Evolutionary conservation across 2,113 vertebrate species (phyloP), one percentile per base, ranked within the genome.

Genomic region (Perca flavescens): DNA sequence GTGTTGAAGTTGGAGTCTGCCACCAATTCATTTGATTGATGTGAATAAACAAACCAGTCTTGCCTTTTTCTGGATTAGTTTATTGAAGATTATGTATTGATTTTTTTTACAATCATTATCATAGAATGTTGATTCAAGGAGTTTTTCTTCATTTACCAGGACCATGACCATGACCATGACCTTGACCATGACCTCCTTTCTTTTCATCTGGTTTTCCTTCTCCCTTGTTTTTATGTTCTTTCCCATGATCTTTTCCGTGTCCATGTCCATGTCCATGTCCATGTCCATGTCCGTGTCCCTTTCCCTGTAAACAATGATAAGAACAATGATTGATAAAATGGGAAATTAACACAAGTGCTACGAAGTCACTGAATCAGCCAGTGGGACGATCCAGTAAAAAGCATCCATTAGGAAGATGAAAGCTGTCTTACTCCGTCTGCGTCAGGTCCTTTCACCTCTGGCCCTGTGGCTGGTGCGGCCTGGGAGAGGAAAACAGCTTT

Each of bases 361-460:
- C 3, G 0, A 28, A 14, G 47, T 57, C 1, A 46, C 6, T 53
- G 22, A 40, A 43, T 62, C 6, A 56, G 2, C 15, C 21, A 25
- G 47, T n/a, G 17, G 54, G 1, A 5, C 11, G 62, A 60, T 61
- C 6, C 21, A 56, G 6, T 4, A 31, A 1, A 4, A 40, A 57
- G n/a, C 10, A 43, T 14, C 16, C 0, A 14, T 72, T 13, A 40
- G 16, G 13, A 62, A 28, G 2, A 7, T 19, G 0, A 69, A 64
- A 60, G 3, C 14, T 53, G 65, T 14, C 74, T 87, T 70, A 89
- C 87, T 43, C 40, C 40, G 40, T 2, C 40, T 43, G 9, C 40
- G 40, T 11, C 40, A 43, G 2, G 3, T 43, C 40, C 40, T 43
- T 11, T 10, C 40, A 2, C 40, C 9, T 43, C 10, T 10, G 40